Evolutionary conservation across 2,113 vertebrate genomes (phyloP).

Genomic region (Pelobates fuscus): DNA sequence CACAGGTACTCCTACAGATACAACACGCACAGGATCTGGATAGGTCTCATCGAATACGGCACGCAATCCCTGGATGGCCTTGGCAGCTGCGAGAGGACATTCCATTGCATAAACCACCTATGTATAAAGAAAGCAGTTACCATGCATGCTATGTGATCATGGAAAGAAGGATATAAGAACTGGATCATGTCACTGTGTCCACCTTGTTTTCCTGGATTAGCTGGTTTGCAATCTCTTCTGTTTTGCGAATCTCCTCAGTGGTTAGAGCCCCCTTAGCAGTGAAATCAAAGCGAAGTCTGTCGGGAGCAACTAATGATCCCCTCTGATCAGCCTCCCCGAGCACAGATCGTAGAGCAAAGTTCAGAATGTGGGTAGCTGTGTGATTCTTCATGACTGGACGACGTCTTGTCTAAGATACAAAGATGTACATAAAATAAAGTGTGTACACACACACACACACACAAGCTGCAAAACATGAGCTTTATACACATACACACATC

Average conservation of each 20-base stretch:
- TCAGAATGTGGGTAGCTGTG: conserved; percentile 93
- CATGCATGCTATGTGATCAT: neutral
- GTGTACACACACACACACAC: too few relatives aligned
- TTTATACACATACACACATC: too few relatives aligned
- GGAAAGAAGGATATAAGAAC: neutral
- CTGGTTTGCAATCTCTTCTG: conserved; percentile 80
- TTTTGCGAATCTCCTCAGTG: conserved; percentile 80
- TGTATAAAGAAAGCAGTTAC: neutral
- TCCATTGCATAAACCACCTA: conserved; percentile 88
- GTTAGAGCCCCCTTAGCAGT: conserved; percentile 91
- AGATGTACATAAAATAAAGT: too few relatives aligned
- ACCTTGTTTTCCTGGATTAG: conserved; percentile 90
- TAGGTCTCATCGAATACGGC: conserved; percentile 98
- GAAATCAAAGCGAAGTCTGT: conserved; percentile 94
- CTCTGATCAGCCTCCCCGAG: conserved; percentile 94
- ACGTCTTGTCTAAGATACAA: conserved; percentile 82
- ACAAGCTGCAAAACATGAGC: too few relatives aligned
- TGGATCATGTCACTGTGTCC: neutral
- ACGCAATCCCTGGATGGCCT: conserved; percentile 92
- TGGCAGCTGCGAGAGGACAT: conserved; percentile 83
- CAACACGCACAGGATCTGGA: conserved; percentile 92
- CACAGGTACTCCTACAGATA: conserved; percentile 89
- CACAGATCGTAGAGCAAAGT: conserved; percentile 88
- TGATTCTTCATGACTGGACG: conserved; percentile 96
- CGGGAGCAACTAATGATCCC: conserved; percentile 89